Conservation (phyloP, 2,888 invertebrate genomes). For the Tridacna gigas region DNA sequence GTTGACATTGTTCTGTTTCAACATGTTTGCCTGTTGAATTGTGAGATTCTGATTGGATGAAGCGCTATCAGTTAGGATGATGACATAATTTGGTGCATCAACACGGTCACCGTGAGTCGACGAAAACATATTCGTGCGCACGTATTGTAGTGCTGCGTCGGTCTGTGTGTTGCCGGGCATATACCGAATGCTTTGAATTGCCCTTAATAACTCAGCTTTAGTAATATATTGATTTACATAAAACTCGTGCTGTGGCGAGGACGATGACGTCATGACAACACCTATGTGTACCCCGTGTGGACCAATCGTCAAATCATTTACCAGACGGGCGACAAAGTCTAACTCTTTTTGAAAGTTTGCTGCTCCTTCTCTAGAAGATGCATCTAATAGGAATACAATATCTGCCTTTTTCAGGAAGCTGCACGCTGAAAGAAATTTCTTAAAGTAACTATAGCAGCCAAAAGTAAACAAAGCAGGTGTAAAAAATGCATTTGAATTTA, state of each 20-base stretch:
- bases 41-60: conserved; percentile 56
- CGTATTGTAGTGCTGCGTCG: conserved; percentile 56
- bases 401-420: conserved; percentile 45
- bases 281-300: conserved; percentile 64
- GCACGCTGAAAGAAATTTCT: conserved; percentile 24
- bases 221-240: conserved; percentile 62
- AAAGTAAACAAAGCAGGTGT: no score
- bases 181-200: conserved; percentile 50
- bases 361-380: conserved; percentile 65
- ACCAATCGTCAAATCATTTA: conserved; percentile 66
- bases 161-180: conserved; percentile 60
- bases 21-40: conserved; percentile 45
- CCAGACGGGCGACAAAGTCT: conserved; percentile 65
- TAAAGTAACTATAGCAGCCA: no score
- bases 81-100: conserved; percentile 60
- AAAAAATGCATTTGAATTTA: no score
- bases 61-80: conserved; percentile 64
- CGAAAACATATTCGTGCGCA: conserved; percentile 58
- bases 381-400: conserved; percentile 64
- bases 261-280: conserved; percentile 60
- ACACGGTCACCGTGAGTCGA: conserved; percentile 55
- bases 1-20: conserved; percentile 48
- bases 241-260: conserved; percentile 62
- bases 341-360: conserved; percentile 70
- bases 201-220: conserved; percentile 52